Evolutionary conservation across 2,888 invertebrate species (phyloP), one percentile per base, ranked within the genome.

Genomic region (Fabriciana adippe): DNA sequence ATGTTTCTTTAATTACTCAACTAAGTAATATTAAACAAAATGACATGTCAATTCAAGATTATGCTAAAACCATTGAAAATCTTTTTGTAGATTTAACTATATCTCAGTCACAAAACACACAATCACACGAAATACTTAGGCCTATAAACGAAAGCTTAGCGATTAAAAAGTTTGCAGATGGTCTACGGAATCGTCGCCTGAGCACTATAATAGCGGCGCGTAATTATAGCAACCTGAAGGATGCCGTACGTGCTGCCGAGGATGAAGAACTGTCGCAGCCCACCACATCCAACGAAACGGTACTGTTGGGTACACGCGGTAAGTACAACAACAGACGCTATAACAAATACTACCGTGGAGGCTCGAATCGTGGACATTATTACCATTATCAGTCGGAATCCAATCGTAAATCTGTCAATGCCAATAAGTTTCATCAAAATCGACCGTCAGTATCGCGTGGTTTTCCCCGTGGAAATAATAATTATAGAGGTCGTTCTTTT

Each of bases 121-220:
- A 31, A 3, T 2, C 31, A 6, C 31, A 47, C 15, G 55, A 56
- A 26, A 26, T 67, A 31, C 50, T 67, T 14, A 47, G 53, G 41
- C 67, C 62, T 13, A 41, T 67, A 67, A 67, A 73, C 61, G 73
- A 72, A 60, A 67, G 61, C 6, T n/a, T 67, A 5, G 72, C 71
- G 0, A 64, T 73, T 4, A 72, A 72, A 66, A 65, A 60, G 21
- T 72, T 73, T 64, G 56, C 70, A 55, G 70, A 71, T 47, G 72
- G 70, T 21, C 50, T 72, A 18, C 63, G 67, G 1, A 63, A 70
- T 59, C 48, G 54, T 2, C 48, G 70, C 2, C 21, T 72, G 13
- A 69, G 68, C 26, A 73, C 68, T 1, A 68, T 70, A 2, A 67
- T 71, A 8, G 53, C 71, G 1, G 71, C 71, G 6, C 60, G 71